Base-by-base conservation (phyloP, 2,888 invertebrate species). In the Nebria brevicollis region DNA sequence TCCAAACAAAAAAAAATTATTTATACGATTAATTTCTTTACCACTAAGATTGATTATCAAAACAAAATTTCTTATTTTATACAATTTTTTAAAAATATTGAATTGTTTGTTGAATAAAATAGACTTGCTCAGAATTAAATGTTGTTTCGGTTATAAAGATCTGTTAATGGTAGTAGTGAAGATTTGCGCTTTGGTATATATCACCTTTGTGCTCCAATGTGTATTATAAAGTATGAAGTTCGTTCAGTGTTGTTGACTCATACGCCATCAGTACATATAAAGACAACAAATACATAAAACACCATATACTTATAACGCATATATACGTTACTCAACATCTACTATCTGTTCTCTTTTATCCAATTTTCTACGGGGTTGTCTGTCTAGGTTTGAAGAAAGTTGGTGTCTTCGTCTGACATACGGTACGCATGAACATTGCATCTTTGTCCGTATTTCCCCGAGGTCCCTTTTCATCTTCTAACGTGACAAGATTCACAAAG, bases 401-500 rank as follows among this genome's bases (percentile, higher is more conserved):
- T 13, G 54, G 54, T 84, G 84, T 84, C 84, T 85, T 83, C 8
- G 66, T 77, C 43, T 79, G 72, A 64, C 43, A n/a, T 66, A 66
- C 66, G n/a, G 43, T 42, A 83, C 83, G 83, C 79, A 82, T 82
- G 84, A 85, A 85, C 84, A 85, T 83, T 83, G 84, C 83, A 82
- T 86, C 86, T 87, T 85, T 84, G 85, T 85, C 85, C 84, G 84
- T 84, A 84, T 85, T 86, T 88, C 88, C 87, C 88, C 86, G 85
- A 86, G 87, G 87, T 88, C 88, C 88, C 88, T 88, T 89, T 89
- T 89, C 88, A 88, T 88, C 88, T 88, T 86, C 86, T 88, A 89
- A 89, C 89, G 89, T 89, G 89, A 89, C 88, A 88, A 88, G 89
- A 89, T 88, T 89, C 88, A 86, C 88, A 88, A 89, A 88, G 88